Conservation (phyloP, 1,140 invertebrate species). For the Magallana gigas region DNA sequence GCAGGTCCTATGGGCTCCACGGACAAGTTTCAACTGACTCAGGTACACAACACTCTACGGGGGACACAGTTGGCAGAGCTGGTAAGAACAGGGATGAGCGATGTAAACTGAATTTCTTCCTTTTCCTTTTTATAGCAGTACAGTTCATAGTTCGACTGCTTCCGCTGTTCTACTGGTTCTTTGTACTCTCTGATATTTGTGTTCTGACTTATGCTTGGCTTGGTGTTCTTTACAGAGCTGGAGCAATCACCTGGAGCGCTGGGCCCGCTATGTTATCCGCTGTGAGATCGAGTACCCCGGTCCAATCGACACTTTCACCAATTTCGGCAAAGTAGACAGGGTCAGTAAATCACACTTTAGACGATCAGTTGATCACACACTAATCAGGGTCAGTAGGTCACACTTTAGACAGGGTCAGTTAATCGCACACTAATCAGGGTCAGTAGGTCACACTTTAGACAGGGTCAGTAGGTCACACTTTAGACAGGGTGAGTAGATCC, state of each 20-base stretch:
- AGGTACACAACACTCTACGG: constrained; percentile 42
- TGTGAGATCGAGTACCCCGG: constrained; percentile 62
- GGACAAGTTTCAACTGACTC: constrained; percentile 25
- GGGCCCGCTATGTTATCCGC: constrained; percentile 58
- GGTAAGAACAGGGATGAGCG: background rate
- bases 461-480: too few species aligned
- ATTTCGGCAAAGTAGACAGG: constrained; percentile 56
- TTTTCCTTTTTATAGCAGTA: too few species aligned
- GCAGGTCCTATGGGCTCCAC: constrained; percentile 23
- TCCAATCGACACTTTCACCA: constrained; percentile 54
- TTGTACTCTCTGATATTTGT: too few species aligned
- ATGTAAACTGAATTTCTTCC: too few species aligned
- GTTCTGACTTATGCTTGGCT: too few species aligned
- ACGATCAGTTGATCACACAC: background rate
- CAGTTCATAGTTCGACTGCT: too few species aligned
- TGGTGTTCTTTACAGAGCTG: constrained; percentile 49
- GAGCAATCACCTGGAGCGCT: constrained; percentile 52
- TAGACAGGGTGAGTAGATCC: too few species aligned
- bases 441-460: too few species aligned
- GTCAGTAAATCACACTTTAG: background rate
- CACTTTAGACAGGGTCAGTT: background rate
- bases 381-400: background rate
- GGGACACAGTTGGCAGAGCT: background rate
- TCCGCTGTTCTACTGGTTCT: too few species aligned
- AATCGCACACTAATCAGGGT: background rate